Percentiles rank a stretch among this genome's conserved stretches.
phyloP scores from a whole-genome alignment of 1,140 invertebrate genomes.

The Kradibia gibbosae region DNA sequence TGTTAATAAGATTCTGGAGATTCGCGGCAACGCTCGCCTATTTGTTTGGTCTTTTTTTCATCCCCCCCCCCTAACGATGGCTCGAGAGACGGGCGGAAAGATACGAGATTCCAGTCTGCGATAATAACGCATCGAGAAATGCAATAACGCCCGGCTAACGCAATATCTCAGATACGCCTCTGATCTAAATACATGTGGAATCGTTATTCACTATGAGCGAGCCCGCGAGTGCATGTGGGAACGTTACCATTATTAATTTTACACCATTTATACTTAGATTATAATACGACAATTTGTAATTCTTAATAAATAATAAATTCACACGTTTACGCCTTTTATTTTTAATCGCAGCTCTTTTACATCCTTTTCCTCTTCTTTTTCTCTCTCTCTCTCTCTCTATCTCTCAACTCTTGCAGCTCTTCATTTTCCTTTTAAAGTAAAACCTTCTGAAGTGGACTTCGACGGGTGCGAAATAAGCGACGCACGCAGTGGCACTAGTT shows the following conservation, averaged over 20 bases:
- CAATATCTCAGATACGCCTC: slow-evolving; percentile 11
- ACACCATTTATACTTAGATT: slow-evolving; percentile 18
- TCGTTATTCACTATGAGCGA: neutral
- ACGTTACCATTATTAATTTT: neutral
- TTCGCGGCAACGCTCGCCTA: too few species aligned
- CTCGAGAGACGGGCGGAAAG: too few species aligned
- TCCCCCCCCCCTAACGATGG: too few species aligned
- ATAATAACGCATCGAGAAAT: neutral
- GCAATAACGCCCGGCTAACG: neutral
- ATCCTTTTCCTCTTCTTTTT: neutral
- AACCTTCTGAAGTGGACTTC: too few species aligned
- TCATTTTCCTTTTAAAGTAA: neutral
- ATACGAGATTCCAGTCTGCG: too few species aligned
- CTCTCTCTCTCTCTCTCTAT: neutral
- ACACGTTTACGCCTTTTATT: neutral
- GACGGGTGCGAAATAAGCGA: too few species aligned
- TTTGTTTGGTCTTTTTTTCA: too few species aligned
- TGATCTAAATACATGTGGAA: slow-evolving; percentile 30
- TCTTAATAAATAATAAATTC: slow-evolving; percentile 33
- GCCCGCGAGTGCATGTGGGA: too few species aligned
- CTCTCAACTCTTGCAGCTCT: neutral
- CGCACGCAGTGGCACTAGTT: too few species aligned
- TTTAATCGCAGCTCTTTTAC: neutral
- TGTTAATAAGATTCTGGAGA: too few species aligned
- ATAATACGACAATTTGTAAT: slow-evolving; percentile 19